Evolutionary conservation across 2,888 invertebrate species (phyloP).

Genomic region (Nomada fucata): DNA sequence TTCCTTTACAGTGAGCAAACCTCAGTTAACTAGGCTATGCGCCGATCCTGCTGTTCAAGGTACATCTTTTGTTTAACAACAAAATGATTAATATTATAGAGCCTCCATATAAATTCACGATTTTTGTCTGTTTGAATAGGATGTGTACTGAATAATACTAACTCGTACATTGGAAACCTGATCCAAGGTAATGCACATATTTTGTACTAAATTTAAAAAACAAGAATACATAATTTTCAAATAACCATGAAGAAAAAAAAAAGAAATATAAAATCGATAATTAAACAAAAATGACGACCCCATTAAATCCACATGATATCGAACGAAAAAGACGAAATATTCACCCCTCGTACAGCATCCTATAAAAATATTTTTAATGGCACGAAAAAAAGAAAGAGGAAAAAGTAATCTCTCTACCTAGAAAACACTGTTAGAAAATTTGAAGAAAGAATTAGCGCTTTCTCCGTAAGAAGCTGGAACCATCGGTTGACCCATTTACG

Average conservation of each 20-base stretch:
- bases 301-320: too few species aligned
- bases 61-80: constrained; percentile 20
- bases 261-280: too few species aligned
- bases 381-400: not conserved
- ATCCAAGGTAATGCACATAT: constrained; percentile 71
- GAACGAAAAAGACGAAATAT: too few species aligned
- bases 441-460: not conserved
- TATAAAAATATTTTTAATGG: not conserved
- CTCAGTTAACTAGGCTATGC: constrained; percentile 26
- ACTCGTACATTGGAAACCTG: constrained; percentile 62
- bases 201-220: constrained; percentile 2
- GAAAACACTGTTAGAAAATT: not conserved
- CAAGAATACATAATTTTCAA: not conserved
- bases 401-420: too few species aligned
- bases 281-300: too few species aligned
- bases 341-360: too few species aligned
- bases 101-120: not conserved
- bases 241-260: not conserved
- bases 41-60: constrained; percentile 39
- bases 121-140: constrained; percentile 45
- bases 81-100: not conserved
- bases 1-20: constrained; percentile 31
- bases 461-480: not conserved
- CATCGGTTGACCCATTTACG: constrained; percentile 64
- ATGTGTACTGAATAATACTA: constrained; percentile 61